These are phyloP conservation scores for Triplophysa bombifrons DNA, from an alignment of 2,797 vertebrate genomes.

Conservation along the genomic window DNA sequence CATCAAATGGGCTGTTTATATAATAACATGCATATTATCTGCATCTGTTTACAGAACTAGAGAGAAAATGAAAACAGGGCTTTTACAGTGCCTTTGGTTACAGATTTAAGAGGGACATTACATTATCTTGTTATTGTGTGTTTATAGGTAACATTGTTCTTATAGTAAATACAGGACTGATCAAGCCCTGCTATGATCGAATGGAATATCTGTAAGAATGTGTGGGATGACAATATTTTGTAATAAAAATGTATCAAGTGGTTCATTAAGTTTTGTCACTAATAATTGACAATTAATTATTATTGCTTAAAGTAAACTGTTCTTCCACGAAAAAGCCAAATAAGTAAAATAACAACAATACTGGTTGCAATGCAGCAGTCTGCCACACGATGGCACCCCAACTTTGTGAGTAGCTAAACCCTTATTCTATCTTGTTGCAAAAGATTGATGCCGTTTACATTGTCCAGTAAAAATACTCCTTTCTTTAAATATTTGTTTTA, in stretches of 20 bases:
- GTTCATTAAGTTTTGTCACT: neutral
- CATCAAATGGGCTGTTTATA: neutral
- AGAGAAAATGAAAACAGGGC: neutral
- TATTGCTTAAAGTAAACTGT: neutral
- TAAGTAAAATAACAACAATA: too few relatives aligned
- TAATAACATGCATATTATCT: neutral
- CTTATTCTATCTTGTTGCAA: neutral
- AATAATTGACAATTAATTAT: neutral
- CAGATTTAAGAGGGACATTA: constrained; percentile 22
- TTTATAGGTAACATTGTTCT: constrained; percentile 24
- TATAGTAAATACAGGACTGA: constrained; percentile 18
- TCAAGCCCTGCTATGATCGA: constrained; percentile 20
- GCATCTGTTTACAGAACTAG: neutral
- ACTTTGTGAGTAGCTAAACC: neutral
- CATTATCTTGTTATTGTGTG: constrained; percentile 20
- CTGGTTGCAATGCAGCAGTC: constrained; percentile 2
- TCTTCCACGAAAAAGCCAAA: neutral
- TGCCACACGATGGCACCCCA: constrained; percentile 34
- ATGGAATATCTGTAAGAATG: constrained; percentile 45
- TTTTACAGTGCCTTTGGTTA: constrained; percentile 5
- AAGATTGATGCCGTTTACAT: too few relatives aligned
- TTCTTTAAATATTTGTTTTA: too few relatives aligned
- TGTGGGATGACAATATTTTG: constrained; percentile 57
- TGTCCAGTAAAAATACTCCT: too few relatives aligned
- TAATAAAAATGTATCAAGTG: constrained; percentile 55